phyloP scores from a whole-genome alignment of 2,888 invertebrate genomes.

The Thumatha senex region DNA sequence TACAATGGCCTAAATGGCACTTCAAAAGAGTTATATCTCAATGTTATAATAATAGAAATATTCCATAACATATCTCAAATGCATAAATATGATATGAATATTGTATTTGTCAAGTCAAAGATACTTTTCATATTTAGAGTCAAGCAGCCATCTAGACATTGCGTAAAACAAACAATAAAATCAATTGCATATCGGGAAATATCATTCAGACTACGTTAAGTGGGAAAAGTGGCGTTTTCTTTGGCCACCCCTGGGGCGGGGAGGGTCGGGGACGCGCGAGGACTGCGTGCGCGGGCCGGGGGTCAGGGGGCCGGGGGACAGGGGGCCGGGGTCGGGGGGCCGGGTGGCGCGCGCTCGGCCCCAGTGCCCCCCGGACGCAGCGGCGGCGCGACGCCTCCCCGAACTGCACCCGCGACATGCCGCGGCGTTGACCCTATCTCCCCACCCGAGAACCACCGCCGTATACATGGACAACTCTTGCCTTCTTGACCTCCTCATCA shows the following conservation, averaged over 20 bases:
- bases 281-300: conserved; percentile 35
- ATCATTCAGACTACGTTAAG: conserved; percentile 56
- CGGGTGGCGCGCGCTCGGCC: conserved; percentile 47
- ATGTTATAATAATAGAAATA: too few species aligned
- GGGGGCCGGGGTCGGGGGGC: conserved; percentile 40
- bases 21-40: too few species aligned
- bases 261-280: conserved; percentile 23
- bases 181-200: conserved; percentile 58
- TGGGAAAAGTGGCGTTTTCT: conserved; percentile 79
- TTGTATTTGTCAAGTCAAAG: too few species aligned
- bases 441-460: conserved; percentile 73
- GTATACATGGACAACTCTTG: conserved; percentile 84
- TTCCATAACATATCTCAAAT: too few species aligned
- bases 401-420: conserved; percentile 73
- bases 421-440: conserved; percentile 70
- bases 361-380: conserved; percentile 80
- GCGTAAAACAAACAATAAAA: conserved; percentile 37
- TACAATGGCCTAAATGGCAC: too few species aligned
- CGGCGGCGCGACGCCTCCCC: conserved; percentile 80
- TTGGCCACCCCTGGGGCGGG: conserved; percentile 51
- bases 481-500: conserved; percentile 84
- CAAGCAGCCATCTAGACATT: conserved; percentile 3
- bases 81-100: too few species aligned
- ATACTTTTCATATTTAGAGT: background rate
- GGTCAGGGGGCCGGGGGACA: conserved; percentile 36